These are phyloP conservation scores for Macrotus californicus DNA, from an alignment of 2,113 vertebrate species.

Conservation along the genomic window DNA sequence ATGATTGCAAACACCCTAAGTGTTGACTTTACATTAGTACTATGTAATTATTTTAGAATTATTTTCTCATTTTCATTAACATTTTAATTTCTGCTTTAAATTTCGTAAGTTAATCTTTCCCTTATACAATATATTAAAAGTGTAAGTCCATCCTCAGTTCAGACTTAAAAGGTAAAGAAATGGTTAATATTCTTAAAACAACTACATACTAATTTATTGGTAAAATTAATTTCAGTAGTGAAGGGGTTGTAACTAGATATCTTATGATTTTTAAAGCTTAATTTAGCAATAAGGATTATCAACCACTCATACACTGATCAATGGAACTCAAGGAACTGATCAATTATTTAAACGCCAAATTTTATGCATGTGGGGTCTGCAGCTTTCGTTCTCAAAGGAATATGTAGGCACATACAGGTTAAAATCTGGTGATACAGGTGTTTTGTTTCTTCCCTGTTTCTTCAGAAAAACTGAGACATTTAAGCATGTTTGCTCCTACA, in stretches of 20 bases:
- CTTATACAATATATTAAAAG: not conserved
- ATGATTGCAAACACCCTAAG: not conserved
- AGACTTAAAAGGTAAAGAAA: not conserved
- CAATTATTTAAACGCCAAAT: not conserved
- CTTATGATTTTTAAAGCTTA: conserved; percentile 2
- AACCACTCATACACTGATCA: not conserved
- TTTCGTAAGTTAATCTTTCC: not conserved
- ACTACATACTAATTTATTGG: not conserved
- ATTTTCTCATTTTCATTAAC: not conserved
- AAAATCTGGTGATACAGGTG: not conserved
- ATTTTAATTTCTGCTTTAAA: not conserved
- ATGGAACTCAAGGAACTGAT: not conserved
- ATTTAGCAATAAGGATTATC: not conserved
- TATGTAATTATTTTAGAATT: not conserved
- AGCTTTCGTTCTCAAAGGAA: not conserved
- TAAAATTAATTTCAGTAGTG: not conserved
- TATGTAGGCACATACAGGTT: not conserved
- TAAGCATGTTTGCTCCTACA: not conserved
- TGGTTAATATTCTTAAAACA: not conserved
- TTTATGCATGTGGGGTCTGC: not conserved
- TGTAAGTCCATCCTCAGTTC: not conserved
- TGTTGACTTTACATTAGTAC: not conserved
- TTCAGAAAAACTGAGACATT: not conserved
- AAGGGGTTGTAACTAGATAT: not conserved
- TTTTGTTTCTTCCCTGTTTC: not conserved